Conservation (phyloP, 2,797 vertebrate genomes). For the Darevskia mixta region DNA sequence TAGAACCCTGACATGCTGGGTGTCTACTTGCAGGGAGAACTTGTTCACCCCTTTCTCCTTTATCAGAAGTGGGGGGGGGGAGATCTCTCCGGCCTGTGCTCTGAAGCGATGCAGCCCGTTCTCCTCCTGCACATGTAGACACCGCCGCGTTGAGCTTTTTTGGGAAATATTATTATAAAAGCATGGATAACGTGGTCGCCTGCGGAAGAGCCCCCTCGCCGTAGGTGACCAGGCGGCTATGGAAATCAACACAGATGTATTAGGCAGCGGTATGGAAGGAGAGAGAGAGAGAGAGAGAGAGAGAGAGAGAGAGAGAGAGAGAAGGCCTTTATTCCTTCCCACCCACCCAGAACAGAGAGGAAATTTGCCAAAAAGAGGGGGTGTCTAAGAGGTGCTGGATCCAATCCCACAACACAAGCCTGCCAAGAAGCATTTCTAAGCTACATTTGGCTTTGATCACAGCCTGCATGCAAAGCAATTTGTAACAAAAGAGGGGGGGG, state of each 20-base stretch:
- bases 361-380: not conserved
- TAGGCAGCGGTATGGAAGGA: not conserved
- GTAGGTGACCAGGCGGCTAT: too few relatives aligned
- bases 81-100: not conserved
- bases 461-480: constrained; percentile 3
- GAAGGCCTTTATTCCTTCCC: not conserved
- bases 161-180: too few relatives aligned
- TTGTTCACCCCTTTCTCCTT: not conserved
- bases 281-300: not conserved
- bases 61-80: not conserved
- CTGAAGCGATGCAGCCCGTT: too few relatives aligned
- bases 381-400: not conserved
- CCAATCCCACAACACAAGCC: not conserved
- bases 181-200: not conserved
- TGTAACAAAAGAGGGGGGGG: not conserved
- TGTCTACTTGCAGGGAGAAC: too few relatives aligned
- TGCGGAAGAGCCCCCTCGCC: not conserved
- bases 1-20: too few relatives aligned
- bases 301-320: not conserved
- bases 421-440: constrained; percentile 13
- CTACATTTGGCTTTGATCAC: not conserved
- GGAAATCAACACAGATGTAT: not conserved
- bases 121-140: not conserved
- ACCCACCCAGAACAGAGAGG: not conserved
- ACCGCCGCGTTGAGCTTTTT: too few relatives aligned